A percentile compares a stretch with the other conserved stretches of the same genome.
These are phyloP conservation scores for Anser brachyrhynchus DNA, from an alignment of 2,113 vertebrate species.

Conservation along the genomic window DNA sequence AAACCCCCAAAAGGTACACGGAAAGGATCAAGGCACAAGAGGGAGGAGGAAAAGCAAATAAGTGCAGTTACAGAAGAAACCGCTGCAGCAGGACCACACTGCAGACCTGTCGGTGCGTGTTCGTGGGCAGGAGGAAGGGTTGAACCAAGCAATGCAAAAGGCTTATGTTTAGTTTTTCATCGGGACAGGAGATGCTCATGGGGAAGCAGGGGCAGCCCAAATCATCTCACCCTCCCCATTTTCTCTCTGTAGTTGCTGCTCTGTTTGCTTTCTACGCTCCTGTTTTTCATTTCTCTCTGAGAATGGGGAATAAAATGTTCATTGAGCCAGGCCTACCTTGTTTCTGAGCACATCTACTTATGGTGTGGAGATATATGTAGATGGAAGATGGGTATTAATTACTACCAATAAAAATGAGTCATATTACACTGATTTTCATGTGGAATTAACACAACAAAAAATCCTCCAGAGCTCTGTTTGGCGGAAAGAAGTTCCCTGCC, in stretches of 20 bases:
- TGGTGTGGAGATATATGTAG: accelerated
- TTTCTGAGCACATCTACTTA: not conserved
- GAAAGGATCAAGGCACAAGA: not conserved
- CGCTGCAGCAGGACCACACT: not conserved
- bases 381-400: not conserved
- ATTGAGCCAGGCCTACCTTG: not conserved
- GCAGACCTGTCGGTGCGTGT: not conserved
- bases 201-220: no score
- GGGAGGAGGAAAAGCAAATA: not conserved
- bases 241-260: not conserved
- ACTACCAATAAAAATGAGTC: not conserved
- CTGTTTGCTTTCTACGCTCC: not conserved
- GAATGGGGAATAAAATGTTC: not conserved
- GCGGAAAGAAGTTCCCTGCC: not conserved
- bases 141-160: not conserved
- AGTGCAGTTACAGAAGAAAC: not conserved
- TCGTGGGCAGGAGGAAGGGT: not conserved
- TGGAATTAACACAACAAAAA: not conserved
- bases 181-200: not conserved
- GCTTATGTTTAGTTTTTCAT: not conserved
- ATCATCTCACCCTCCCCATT: accelerated
- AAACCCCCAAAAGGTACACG: no score
- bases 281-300: accelerated
- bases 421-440: not conserved
- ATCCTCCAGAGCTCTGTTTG: not conserved